A percentile compares a stretch with the other conserved stretches of the same genome.
Conservation (phyloP, 2,888 invertebrate species). For the Tetramorium bicarinatum region DNA sequence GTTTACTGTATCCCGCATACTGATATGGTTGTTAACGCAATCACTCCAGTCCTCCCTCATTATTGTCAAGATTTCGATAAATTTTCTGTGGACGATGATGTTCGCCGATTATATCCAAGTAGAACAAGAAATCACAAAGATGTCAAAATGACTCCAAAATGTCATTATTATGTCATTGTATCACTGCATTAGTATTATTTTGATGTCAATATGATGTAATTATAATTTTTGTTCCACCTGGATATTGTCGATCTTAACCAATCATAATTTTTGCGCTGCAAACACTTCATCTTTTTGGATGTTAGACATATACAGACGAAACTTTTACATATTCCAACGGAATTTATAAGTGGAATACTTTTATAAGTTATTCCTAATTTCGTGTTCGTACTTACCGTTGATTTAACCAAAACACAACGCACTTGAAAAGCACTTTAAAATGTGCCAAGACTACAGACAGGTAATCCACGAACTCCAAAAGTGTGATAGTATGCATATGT, state of each 20-base stretch:
- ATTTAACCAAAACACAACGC: slow-evolving; percentile 24
- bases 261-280: too few species aligned
- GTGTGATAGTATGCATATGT: background rate
- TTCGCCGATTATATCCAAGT: background rate
- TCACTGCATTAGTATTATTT: too few species aligned
- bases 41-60: slow-evolving; percentile 13
- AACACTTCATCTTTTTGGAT: too few species aligned
- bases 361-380: background rate
- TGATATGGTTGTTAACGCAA: background rate
- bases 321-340: background rate
- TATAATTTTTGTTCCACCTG: too few species aligned
- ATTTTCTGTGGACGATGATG: background rate
- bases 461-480: slow-evolving; percentile 17
- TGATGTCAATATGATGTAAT: too few species aligned
- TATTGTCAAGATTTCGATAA: slow-evolving; percentile 5
- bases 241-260: background rate
- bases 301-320: background rate
- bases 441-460: background rate
- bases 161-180: too few species aligned
- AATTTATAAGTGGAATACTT: background rate
- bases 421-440: slow-evolving; percentile 11
- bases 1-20: background rate
- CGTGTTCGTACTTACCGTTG: slow-evolving; percentile 30
- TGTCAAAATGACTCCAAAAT: too few species aligned
- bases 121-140: too few species aligned